These are phyloP conservation scores for Macrophya alboannulata DNA, from an alignment of 2,888 invertebrate species.

Conservation along the genomic window DNA sequence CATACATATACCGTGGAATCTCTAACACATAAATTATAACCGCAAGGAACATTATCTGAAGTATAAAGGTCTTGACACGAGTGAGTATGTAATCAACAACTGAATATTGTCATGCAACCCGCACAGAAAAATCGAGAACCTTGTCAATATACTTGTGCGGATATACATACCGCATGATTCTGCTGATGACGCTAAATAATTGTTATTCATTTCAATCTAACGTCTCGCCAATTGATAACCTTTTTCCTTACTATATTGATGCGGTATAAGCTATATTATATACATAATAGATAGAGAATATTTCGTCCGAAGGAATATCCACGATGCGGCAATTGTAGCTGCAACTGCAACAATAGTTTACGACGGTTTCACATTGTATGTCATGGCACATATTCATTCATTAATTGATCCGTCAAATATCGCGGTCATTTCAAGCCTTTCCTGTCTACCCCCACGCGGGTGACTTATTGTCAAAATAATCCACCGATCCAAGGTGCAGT, in stretches of 20 bases:
- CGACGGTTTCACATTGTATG: no score
- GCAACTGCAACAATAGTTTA: no score
- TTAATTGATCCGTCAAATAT: no score
- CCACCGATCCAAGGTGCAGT: neutral
- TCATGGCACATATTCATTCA: neutral
- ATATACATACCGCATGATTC: neutral
- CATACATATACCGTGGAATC: no score
- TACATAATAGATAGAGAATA: no score
- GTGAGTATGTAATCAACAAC: neutral
- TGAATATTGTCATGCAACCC: neutral
- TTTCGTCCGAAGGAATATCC: no score
- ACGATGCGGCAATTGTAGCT: no score
- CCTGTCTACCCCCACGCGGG: neutral
- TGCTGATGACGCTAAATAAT: neutral
- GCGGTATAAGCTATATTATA: no score
- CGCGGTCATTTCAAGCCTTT: neutral
- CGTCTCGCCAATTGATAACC: neutral
- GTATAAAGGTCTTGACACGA: constrained; percentile 4
- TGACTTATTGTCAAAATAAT: no score
- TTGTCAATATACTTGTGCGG: neutral
- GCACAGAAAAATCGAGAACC: neutral
- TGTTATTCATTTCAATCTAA: neutral
- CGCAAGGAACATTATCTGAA: neutral
- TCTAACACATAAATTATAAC: neutral
- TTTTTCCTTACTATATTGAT: neutral